phyloP scores from a whole-genome alignment of 2,888 invertebrate genomes.

The Panzeria rudis region DNA sequence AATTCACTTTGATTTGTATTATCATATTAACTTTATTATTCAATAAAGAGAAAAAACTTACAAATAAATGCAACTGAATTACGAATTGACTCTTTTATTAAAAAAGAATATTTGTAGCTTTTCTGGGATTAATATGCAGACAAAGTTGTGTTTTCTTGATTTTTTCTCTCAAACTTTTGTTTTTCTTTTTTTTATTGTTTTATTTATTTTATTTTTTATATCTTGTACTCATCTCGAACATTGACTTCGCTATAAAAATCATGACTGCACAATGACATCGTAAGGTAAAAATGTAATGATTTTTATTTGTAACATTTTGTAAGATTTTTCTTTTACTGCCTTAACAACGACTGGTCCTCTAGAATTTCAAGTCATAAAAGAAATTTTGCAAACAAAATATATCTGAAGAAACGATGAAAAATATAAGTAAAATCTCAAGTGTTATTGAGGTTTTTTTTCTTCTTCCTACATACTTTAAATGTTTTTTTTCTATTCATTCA shows the following conservation, averaged over 20 bases:
- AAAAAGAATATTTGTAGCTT: neutral
- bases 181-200: conserved; percentile 5
- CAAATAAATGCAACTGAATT: neutral
- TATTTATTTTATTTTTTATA: neutral
- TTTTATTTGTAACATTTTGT: conserved; percentile 62
- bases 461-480: too few species aligned
- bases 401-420: conserved; percentile 17
- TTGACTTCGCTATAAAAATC: conserved; percentile 66
- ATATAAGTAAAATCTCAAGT: conserved; percentile 62
- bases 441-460: conserved; percentile 58
- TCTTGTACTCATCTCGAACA: conserved; percentile 42
- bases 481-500: conserved; percentile 14
- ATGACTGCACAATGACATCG: conserved; percentile 57
- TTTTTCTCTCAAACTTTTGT: conserved; percentile 14
- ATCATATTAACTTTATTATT: neutral
- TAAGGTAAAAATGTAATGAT: conserved; percentile 67
- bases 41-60: neutral
- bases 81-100: conserved; percentile 46
- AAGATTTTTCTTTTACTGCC: conserved; percentile 17
- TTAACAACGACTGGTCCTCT: conserved; percentile 6
- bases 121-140: conserved; percentile 49
- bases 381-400: conserved; percentile 12
- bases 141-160: conserved; percentile 50
- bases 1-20: neutral
- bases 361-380: conserved; percentile 47